Percentiles rank a stretch among this genome's conserved stretches.
phyloP scores from a whole-genome alignment of 2,113 vertebrate genomes.

The Plestiodon gilberti region DNA sequence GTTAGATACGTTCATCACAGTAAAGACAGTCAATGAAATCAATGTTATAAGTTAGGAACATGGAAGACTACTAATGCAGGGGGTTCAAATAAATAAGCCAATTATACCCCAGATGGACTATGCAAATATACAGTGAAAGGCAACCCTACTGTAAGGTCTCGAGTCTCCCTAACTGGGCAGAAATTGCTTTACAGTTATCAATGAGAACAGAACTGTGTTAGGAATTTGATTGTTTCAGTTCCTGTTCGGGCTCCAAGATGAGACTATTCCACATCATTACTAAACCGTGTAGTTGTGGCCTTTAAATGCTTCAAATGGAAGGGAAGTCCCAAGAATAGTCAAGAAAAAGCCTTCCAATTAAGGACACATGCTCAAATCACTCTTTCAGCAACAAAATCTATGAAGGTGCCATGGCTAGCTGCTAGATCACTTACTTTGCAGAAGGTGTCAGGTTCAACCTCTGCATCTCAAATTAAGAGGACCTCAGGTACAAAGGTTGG shows the following conservation, averaged over 20 bases:
- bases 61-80: not conserved
- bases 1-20: not conserved
- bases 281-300: not conserved
- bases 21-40: not conserved
- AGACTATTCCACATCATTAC: not conserved
- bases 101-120: not conserved
- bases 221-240: not conserved
- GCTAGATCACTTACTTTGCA: not conserved
- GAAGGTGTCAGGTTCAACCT: too few relatives aligned
- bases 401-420: too few relatives aligned
- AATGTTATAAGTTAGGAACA: not conserved
- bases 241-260: not conserved
- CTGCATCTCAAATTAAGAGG: not conserved
- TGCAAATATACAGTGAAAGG: not conserved
- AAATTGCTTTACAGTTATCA: not conserved
- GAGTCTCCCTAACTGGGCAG: not conserved
- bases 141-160: not conserved
- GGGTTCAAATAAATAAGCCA: not conserved
- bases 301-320: not conserved
- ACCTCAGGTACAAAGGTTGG: not conserved
- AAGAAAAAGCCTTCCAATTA: not conserved
- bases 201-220: not conserved
- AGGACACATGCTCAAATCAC: not conserved
- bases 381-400: not conserved
- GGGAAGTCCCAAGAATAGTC: not conserved